phyloP scores from a whole-genome alignment of 1,140 invertebrate species.

The Cephus cinctus region DNA sequence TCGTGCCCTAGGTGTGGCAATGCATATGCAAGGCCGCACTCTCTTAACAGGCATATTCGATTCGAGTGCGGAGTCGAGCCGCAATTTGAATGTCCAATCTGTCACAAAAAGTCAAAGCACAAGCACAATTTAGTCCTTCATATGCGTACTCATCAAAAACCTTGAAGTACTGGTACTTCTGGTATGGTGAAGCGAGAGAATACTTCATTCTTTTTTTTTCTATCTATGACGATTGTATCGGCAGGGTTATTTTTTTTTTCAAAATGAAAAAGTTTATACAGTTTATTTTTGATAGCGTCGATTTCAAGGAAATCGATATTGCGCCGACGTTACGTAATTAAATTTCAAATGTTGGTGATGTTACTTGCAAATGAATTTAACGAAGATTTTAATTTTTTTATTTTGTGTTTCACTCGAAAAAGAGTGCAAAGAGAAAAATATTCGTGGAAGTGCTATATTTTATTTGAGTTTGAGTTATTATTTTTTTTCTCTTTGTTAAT shows the following conservation, averaged over 20 bases:
- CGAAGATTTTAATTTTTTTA: too few relatives aligned
- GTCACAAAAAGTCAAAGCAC: conserved; percentile 62
- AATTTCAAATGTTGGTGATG: too few relatives aligned
- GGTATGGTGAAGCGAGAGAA: conserved; percentile 24
- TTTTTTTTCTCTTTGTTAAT: too few relatives aligned
- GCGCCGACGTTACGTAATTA: not conserved
- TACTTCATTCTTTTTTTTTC: conserved; percentile 9
- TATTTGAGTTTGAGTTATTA: too few relatives aligned
- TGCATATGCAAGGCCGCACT: conserved; percentile 60
- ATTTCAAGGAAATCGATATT: conserved; percentile 9
- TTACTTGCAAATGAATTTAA: too few relatives aligned
- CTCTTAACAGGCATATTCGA: conserved; percentile 63
- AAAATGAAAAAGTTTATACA: not conserved
- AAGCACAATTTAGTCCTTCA: conserved; percentile 60
- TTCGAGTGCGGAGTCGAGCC: conserved; percentile 68
- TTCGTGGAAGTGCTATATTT: too few relatives aligned
- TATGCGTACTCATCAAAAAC: conserved; percentile 58
- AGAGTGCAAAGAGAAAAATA: too few relatives aligned
- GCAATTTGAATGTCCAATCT: conserved; percentile 60
- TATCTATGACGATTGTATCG: too few relatives aligned
- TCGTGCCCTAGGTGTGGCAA: conserved; percentile 60
- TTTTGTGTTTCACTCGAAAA: too few relatives aligned
- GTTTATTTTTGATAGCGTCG: not conserved
- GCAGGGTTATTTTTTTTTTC: conserved; percentile 1
- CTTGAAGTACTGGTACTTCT: too few relatives aligned